Evolutionary conservation across 1,140 invertebrate species (phyloP).

Genomic region (Camponotus vicinus): DNA sequence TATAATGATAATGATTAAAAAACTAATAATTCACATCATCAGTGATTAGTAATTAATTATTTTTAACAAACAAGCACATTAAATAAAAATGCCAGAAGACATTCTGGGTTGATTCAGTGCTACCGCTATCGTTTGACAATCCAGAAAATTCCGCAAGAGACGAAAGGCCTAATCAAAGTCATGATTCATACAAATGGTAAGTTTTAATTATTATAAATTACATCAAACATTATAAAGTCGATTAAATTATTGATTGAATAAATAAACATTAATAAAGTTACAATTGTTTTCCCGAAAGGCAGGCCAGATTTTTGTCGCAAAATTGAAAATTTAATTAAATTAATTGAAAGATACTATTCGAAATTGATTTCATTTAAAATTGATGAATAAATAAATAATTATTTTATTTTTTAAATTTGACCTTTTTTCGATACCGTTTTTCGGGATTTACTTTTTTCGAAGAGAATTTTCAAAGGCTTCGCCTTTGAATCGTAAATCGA

Average conservation of each 20-base stretch:
- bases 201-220: conserved; percentile 10
- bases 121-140: neutral
- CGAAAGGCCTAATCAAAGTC: conserved; percentile 42
- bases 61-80: neutral
- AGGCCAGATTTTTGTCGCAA: neutral
- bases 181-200: conserved; percentile 69
- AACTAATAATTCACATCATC: neutral
- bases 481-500: conserved; percentile 9
- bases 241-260: neutral
- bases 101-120: neutral
- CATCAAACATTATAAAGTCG: neutral
- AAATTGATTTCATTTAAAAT: too few species aligned
- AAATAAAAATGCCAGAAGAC: conserved; percentile 35
- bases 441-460: neutral
- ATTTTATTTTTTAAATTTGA: neutral
- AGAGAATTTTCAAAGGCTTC: neutral
- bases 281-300: neutral
- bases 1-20: neutral
- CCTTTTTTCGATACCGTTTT: neutral
- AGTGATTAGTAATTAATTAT: conserved; percentile 17
- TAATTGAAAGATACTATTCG: neutral
- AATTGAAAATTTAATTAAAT: neutral
- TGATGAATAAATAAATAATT: too few species aligned
- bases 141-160: neutral
- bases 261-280: neutral